These are phyloP conservation scores for Tinea semifulvella DNA, from an alignment of 2,888 invertebrate species.

Conservation along the genomic window DNA sequence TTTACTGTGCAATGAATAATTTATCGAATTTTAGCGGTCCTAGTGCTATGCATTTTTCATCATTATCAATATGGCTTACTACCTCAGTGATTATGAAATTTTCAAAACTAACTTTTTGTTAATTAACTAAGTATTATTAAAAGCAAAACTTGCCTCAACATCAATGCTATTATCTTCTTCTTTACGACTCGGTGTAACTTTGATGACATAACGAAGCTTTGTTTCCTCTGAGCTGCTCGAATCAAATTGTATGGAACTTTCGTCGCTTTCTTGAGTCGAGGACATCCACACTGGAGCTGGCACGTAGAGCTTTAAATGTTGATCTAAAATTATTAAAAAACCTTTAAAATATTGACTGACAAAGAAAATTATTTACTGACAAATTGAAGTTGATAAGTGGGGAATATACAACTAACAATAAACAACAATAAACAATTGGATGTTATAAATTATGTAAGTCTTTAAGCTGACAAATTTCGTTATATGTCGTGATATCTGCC, in stretches of 20 bases:
- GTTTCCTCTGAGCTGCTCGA: constrained; percentile 52
- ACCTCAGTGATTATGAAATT: no score
- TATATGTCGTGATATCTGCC: no score
- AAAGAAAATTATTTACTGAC: not conserved
- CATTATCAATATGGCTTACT: no score
- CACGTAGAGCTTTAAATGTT: constrained; percentile 47
- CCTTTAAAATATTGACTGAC: not conserved
- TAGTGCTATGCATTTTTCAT: no score
- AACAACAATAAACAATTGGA: no score
- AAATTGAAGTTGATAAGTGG: not conserved
- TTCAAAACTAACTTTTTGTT: no score
- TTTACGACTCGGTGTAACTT: constrained; percentile 37
- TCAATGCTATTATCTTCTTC: constrained; percentile 35
- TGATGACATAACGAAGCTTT: constrained; percentile 47
- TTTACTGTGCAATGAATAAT: no score
- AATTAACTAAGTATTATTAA: no score
- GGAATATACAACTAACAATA: not conserved
- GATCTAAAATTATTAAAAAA: constrained; percentile 28
- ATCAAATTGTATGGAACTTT: constrained; percentile 51
- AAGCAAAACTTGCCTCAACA: constrained; percentile 36
- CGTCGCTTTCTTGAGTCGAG: constrained; percentile 54
- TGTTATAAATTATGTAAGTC: no score
- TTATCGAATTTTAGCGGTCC: no score
- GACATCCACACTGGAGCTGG: constrained; percentile 39
- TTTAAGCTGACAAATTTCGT: no score